Conservation (phyloP, 2,797 vertebrate species). For the Siniperca undulata region DNA sequence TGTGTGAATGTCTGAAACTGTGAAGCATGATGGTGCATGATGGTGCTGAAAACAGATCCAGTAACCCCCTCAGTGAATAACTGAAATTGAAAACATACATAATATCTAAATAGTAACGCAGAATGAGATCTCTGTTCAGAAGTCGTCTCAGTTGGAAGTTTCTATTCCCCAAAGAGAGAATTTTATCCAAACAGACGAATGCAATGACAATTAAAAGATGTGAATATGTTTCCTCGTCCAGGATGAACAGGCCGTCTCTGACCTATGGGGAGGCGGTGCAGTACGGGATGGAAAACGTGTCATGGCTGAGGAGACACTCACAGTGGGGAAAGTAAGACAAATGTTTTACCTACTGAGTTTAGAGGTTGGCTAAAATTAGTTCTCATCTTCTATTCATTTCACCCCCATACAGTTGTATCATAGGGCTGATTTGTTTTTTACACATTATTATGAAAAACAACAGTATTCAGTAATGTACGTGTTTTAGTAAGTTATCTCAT, state of each 20-base stretch:
- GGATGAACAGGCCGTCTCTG: conserved; percentile 90
- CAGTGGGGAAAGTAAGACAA: conserved; percentile 91
- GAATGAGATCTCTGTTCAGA: not conserved
- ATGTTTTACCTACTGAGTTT: not conserved
- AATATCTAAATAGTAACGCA: not conserved
- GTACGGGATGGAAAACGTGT: conserved; percentile 90
- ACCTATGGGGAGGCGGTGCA: conserved; percentile 91
- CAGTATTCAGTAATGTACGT: not conserved
- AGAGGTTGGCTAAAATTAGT: not conserved
- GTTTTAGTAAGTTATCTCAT: not conserved
- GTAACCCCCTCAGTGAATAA: too few relatives aligned
- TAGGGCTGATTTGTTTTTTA: not conserved
- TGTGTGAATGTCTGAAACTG: not conserved
- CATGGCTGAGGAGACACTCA: conserved; percentile 90
- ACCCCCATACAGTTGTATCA: not conserved
- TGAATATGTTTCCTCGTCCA: conserved; percentile 58
- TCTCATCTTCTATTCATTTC: not conserved
- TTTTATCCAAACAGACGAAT: not conserved
- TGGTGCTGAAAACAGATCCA: not conserved
- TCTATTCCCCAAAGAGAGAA: not conserved
- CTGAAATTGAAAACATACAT: not conserved
- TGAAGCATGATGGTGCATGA: not conserved
- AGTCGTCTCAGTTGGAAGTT: not conserved
- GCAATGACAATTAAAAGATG: not conserved
- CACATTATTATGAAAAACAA: not conserved